Base-by-base conservation (phyloP, 2,113 vertebrate genomes). In the Turnix velox region DNA sequence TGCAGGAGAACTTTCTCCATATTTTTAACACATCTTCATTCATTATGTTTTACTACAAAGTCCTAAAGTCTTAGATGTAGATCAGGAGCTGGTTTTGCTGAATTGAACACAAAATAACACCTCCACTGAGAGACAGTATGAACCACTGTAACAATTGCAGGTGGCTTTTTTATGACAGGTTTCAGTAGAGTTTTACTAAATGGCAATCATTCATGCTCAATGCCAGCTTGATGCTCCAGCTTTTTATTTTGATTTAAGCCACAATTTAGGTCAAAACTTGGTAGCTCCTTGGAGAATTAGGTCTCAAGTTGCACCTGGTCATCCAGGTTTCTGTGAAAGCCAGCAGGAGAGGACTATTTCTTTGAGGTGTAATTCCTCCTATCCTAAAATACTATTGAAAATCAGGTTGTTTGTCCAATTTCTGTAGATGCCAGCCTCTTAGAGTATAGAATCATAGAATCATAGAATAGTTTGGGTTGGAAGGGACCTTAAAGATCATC, bases 151-250 rank as follows among this genome's bases (percentile, higher is more conserved):
- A 57, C 72, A 9, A 33, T 55, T 39, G 12, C 49, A 55, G 2
- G 3, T n/a, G 52, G 11, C 18, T 55, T 63, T 63, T 67, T 68
- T 24, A 31, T 58, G 10, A 33, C 7, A 3, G 18, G 1, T 49
- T 82, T 18, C 43, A 10, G 33, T 3, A 40, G 67, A 31, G 20
- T 40, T 86, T 85, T 54, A 17, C 12, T 55, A 16, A 67, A 16
- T 3, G 39, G 59, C 40, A n/a, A 9, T 55, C 48, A 1, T 0
- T 10, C 13, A 14, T 9, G 2, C 37, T 52, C 22, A 54, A 13
- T 33, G n/a, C 62, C 22, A 16, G 3, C 28, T 28, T 37, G 25
- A 27, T 16, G 27, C 17, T 81, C 17, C 27, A 42, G 7, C 5
- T 12, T 22, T 61, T 18, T 19, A 28, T 3, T 3, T 3, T 14